Evolutionary conservation across 2,888 invertebrate genomes (phyloP), one percentile per base, ranked within the genome.

Genomic region (Quadriops clusia): DNA sequence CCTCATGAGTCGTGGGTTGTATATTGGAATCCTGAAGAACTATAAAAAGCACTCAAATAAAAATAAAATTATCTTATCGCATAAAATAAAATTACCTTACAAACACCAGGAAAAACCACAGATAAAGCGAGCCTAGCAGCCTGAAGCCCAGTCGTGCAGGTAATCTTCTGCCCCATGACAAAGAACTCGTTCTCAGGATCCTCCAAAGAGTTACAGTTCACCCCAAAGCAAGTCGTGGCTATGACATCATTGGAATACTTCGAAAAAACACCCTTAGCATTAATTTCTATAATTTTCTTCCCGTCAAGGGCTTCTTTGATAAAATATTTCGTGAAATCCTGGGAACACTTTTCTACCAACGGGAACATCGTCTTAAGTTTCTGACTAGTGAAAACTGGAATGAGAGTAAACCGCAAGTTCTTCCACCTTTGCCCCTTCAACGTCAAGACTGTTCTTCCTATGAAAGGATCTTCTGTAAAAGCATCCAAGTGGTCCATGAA

Each of bases 161-260:
- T 60, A 11, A 60, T 46, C 6, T 44, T 49, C 28, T 61, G 63
- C 17, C 68, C 68, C 52, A 59, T 62, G 17, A 39, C 28, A 36
- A 63, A 71, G 42, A 73, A 72, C 15, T 62, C 46, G 38, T 71
- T 71, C 1, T 66, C 45, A 4, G 46, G 51, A 0, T 71, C 58
- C 2, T 49, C 45, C 9, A 64, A 57, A 0, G 72, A 71, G 40
- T 72, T 59, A 2, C 68, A 60, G 36, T 64, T 58, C 2, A 67
- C 39, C 0, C 67, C 67, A 34, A 65, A 67, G 2, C 63, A 65
- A 17, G 61, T 57, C 1, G 63, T 55, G 1, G 65, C 66, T 28
- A 67, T 66, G 3, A 65, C 63, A 40, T 67, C 66, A 32, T 61
- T 65, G 2, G 63, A 52, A 34, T 56, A 65, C 6, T 64, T 53